Evolutionary conservation across 1,140 invertebrate species (phyloP).

Genomic region (Holotrichia oblita): DNA sequence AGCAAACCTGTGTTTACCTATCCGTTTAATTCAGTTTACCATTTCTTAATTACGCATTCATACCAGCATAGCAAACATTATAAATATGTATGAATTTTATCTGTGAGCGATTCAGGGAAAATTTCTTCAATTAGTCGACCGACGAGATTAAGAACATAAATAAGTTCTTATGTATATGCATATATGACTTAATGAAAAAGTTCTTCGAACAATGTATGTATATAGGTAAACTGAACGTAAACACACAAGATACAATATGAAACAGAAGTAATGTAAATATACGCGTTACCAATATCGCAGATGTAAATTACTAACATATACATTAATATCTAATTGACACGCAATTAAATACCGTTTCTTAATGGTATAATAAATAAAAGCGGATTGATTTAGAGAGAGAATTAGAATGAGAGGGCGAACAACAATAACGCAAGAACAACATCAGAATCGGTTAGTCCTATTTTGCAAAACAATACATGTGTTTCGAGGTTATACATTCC

Average conservation of each 20-base stretch:
- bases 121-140: constrained; percentile 10
- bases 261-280: constrained; percentile 19
- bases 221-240: neutral
- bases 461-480: neutral
- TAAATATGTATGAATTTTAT: neutral
- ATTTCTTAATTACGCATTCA: neutral
- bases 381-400: neutral
- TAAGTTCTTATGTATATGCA: neutral
- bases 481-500: neutral
- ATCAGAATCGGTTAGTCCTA: neutral
- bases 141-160: constrained; percentile 4
- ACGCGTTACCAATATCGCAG: constrained; percentile 24
- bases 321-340: constrained; percentile 35
- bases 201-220: neutral
- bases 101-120: neutral
- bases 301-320: constrained; percentile 36
- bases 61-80: neutral
- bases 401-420: neutral
- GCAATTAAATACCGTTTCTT: constrained; percentile 32
- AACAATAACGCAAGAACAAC: neutral
- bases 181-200: neutral
- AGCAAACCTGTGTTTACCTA: neutral
- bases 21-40: neutral
- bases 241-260: neutral
- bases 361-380: constrained; percentile 18